Evolutionary conservation across 2,888 invertebrate species (phyloP), one percentile per base, ranked within the genome.

Genomic region (Caenorhabditis auriculariae): DNA sequence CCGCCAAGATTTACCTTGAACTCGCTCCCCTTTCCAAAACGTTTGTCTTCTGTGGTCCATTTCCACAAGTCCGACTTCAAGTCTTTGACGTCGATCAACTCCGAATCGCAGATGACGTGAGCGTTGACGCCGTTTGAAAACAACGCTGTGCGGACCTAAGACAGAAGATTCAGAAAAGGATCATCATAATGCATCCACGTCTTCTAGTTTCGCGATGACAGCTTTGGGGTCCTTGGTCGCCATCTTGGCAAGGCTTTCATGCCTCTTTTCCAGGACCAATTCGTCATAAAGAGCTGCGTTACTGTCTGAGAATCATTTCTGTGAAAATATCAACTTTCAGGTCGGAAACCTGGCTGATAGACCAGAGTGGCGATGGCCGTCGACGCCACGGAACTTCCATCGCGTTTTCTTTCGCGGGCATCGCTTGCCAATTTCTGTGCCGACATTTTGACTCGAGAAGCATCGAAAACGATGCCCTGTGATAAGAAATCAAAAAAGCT

Each of bases 361-460:
- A 54, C 61, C 23, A 67, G 26, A n/a, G 60, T 60, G 17, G 62
- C 65, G 6, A 67, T 23, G 6, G 60, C 60, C 2, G 62, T 54
- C 1, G 55, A 56, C 1, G 69, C 69, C 78, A 93, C 87, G 66
- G 87, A 86, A 75, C 87, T 84, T 2, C 91, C 92, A 59, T 87
- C 87, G 35, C 89, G 84, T 80, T 89, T 89, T 51, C 87, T 86
- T 82, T 89, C 88, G 1, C 90, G 86, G 0, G 91, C 89, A 63
- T 90, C 89, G 72, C 90, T 91, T 45, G 89, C 86, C 84, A 92
- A 87, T 82, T 91, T 90, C 62, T 88, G 88, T 0, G 90, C 89
- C 66, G 90, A 88, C 26, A 91, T 60, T 15, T 69, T 66, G 24
- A 69, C 52, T 35, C 69, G 27, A 0, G 54, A 50, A 3, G 62